phyloP scores from a whole-genome alignment of 2,888 invertebrate genomes.

The Melieria omissa region DNA sequence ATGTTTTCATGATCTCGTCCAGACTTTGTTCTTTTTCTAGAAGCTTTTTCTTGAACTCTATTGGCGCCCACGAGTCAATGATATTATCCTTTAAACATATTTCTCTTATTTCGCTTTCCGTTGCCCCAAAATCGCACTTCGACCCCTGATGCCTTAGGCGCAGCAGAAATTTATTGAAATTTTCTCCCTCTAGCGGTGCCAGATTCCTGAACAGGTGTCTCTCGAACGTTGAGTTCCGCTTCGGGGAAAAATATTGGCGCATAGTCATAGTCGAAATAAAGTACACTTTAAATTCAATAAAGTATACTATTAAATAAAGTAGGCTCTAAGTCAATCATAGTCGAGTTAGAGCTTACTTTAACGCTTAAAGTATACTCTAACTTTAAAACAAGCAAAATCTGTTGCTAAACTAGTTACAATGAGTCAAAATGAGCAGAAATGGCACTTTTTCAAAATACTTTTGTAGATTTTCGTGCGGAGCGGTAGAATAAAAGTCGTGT shows the following conservation, averaged over 20 bases:
- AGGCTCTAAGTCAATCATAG: too few relatives aligned
- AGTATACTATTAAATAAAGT: too few relatives aligned
- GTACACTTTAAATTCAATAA: too few relatives aligned
- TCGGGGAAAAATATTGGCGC: slow-evolving; percentile 27
- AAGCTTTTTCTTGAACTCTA: slow-evolving; percentile 43
- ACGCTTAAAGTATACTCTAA: too few relatives aligned
- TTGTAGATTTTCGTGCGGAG: too few relatives aligned
- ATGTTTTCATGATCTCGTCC: slow-evolving; percentile 36
- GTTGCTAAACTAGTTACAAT: too few relatives aligned
- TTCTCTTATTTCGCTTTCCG: slow-evolving; percentile 30
- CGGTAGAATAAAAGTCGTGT: too few relatives aligned
- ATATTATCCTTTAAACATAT: slow-evolving; percentile 43
- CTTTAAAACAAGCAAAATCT: too few relatives aligned
- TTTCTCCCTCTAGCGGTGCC: slow-evolving; percentile 20
- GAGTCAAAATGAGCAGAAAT: too few relatives aligned
- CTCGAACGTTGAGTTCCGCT: slow-evolving; percentile 20
- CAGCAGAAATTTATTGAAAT: slow-evolving; percentile 28
- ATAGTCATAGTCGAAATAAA: too few relatives aligned
- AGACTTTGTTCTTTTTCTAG: slow-evolving; percentile 42
- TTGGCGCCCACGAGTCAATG: slow-evolving; percentile 43
- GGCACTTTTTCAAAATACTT: too few relatives aligned
- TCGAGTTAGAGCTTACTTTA: too few relatives aligned
- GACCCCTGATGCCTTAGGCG: slow-evolving; percentile 28
- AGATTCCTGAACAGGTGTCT: slow-evolving; percentile 30
- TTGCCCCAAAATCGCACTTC: slow-evolving; percentile 28